phyloP scores from a whole-genome alignment of 2,888 invertebrate species.

The Cryptophagus acutangulus region DNA sequence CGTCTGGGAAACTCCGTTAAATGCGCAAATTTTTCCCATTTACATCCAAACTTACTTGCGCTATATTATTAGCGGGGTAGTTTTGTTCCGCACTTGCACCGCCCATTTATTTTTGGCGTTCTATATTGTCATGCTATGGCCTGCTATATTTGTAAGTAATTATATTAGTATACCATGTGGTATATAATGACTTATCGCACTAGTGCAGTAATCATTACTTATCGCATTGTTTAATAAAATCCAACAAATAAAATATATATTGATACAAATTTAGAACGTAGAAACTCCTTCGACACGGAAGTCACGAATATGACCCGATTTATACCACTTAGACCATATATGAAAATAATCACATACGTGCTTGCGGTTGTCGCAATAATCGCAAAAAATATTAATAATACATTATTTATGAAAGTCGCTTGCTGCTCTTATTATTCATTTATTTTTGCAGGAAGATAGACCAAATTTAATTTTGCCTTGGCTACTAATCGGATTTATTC shows the following conservation, averaged over 20 bases:
- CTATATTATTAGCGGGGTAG: constrained; percentile 51
- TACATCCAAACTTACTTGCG: constrained; percentile 50
- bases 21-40: constrained; percentile 44
- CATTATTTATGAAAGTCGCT: constrained; percentile 2
- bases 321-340: constrained; percentile 8
- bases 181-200: neutral
- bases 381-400: constrained; percentile 2
- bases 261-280: too few species aligned
- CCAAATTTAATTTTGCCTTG: constrained; percentile 52
- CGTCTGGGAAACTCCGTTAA: constrained; percentile 55
- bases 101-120: constrained; percentile 54
- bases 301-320: constrained; percentile 15
- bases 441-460: constrained; percentile 48
- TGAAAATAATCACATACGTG: constrained; percentile 13
- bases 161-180: constrained; percentile 1
- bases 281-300: constrained; percentile 12
- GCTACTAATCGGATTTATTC: constrained; percentile 46
- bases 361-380: too few species aligned
- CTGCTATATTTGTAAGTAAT: constrained; percentile 51
- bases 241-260: too few species aligned
- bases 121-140: constrained; percentile 55
- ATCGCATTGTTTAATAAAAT: too few species aligned
- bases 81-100: constrained; percentile 54
- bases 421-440: too few species aligned
- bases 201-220: too few species aligned